These are phyloP conservation scores for Lasiurus cinereus DNA, from an alignment of 2,113 vertebrate genomes.

Conservation along the genomic window DNA sequence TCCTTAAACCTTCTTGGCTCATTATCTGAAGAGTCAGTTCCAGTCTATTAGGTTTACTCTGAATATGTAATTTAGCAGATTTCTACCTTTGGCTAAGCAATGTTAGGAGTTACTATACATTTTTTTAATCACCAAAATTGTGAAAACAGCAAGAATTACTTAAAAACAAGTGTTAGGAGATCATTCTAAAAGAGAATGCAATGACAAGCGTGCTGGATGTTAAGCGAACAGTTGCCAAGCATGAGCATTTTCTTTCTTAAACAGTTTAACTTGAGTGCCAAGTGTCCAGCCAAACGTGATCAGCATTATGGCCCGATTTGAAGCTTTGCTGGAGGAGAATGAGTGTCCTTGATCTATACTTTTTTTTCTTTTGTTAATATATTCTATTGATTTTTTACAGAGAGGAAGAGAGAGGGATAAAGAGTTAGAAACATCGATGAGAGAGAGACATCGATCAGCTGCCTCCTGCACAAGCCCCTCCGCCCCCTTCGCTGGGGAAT, in stretches of 20 bases:
- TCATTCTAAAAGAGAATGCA: neutral
- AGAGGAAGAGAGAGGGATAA: too few relatives aligned
- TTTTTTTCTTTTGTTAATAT: too few relatives aligned
- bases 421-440: too few relatives aligned
- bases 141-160: slow-evolving; percentile 70
- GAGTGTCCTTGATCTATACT: neutral
- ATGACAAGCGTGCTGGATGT: neutral
- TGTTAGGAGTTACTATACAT: neutral
- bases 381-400: too few relatives aligned
- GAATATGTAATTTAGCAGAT: slow-evolving; percentile 78
- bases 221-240: slow-evolving; percentile 44
- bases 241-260: slow-evolving; percentile 43
- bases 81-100: slow-evolving; percentile 73
- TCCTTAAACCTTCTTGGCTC: slow-evolving; percentile 79
- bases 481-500: too few relatives aligned
- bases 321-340: neutral
- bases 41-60: slow-evolving; percentile 77
- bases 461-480: too few relatives aligned
- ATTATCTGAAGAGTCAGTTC: slow-evolving; percentile 77
- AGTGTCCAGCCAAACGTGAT: slow-evolving; percentile 1
- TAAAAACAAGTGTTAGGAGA: slow-evolving; percentile 42
- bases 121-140: slow-evolving; percentile 50
- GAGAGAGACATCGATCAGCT: too few relatives aligned
- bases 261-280: slow-evolving; percentile 63
- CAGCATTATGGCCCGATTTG: neutral